phyloP scores from a whole-genome alignment of 2,113 vertebrate genomes.

The Ursus arctos region DNA sequence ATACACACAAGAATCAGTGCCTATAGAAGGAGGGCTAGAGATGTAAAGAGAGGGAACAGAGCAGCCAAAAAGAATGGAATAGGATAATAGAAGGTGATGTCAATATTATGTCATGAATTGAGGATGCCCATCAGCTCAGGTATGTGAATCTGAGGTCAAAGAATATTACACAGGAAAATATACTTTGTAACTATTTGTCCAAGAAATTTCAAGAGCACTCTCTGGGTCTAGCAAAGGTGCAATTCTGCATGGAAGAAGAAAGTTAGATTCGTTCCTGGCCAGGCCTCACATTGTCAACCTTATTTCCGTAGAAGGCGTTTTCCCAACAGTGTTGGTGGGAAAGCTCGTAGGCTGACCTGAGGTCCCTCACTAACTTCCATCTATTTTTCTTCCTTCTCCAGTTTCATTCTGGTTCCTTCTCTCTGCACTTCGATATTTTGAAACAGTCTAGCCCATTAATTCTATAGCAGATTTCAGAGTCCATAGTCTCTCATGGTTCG shows the following conservation, averaged over 20 bases:
- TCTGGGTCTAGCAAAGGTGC: not conserved
- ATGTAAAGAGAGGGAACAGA: not conserved
- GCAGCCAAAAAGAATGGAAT: too few relatives aligned
- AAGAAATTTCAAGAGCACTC: not conserved
- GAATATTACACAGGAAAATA: not conserved
- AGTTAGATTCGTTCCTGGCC: not conserved
- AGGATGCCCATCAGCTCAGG: not conserved
- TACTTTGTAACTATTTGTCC: not conserved
- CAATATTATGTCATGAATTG: not conserved
- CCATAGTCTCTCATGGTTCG: too few relatives aligned
- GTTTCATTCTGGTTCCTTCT: not conserved
- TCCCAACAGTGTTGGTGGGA: not conserved
- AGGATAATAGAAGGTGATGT: not conserved
- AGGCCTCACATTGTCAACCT: not conserved
- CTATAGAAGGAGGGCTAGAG: not conserved
- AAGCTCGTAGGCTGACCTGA: not conserved
- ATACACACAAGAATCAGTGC: not conserved
- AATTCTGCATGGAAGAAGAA: not conserved
- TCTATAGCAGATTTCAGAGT: not conserved
- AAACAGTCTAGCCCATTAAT: not conserved
- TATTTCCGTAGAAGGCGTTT: not conserved
- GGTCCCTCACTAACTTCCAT: not conserved
- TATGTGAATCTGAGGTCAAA: not conserved
- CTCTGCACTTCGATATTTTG: not conserved
- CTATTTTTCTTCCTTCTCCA: not conserved